Evolutionary conservation across 2,113 vertebrate species (phyloP), one percentile per base, ranked within the genome.

Genomic region (Notothenia rossii): DNA sequence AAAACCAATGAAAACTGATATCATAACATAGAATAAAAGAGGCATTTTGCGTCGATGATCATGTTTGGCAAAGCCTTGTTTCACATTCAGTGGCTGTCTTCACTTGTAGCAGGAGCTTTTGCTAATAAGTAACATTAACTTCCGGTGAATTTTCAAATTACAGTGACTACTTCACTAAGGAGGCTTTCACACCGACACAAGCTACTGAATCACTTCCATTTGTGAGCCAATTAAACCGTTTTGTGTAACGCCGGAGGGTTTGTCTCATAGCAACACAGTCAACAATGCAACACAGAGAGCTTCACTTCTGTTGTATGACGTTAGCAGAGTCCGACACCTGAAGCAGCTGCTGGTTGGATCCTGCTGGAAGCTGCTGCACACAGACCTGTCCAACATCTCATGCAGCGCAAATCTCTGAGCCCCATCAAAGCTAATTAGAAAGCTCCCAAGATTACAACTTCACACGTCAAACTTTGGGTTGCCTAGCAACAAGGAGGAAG

Each of bases 401-500:
- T 72, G 55, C 7, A 50, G 56, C 40, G 25, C 55, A 14, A 36
- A 45, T 53, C 45, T 5, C n/a, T 3, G 4, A 49, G 7, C 20
- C 46, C 55, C 55, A 53, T 46, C 7, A n/a, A 17, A 25, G n/a
- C 55, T 75, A 54, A 77, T 79, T 63, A 82, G 64, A 67, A 5
- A 9, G 8, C 67, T 55, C 72, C 58, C 18, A 20, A 72, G 49
- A 62, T 82, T 61, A 40, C 36, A 40, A 40, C 36, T 40, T 40
- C 36, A 40, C 36, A 33, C 54, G 81, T 81, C 58, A 79, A 69
- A 73, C 62, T 79, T 64, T 68, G 53, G n/a, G 81, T 75, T 58
- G 78, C 87, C 9, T 45, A 65, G 84, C 72, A 84, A 71, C 84
- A 18, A 22, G 63, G 63, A 72, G 15, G 72, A 81, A 51, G 36